Evolutionary conservation across 2,888 invertebrate species (phyloP).

Genomic region (Geophilus truncorum): DNA sequence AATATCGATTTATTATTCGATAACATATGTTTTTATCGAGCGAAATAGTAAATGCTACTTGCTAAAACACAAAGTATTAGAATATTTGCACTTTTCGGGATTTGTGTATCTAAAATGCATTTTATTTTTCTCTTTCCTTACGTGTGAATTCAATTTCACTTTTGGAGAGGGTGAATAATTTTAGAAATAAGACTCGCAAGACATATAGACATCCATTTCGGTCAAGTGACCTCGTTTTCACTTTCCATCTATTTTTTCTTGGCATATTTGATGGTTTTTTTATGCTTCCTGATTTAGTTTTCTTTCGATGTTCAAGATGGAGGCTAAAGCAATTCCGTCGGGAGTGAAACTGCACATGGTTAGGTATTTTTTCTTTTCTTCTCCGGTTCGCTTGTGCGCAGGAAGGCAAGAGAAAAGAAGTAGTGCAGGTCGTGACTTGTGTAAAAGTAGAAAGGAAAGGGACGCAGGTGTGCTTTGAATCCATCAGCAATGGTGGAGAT

Average conservation of each 20-base stretch:
- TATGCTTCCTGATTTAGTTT: conserved; percentile 25
- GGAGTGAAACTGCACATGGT: neutral
- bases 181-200: neutral
- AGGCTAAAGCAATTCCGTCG: conserved; percentile 12
- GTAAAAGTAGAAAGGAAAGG: conserved; percentile 13
- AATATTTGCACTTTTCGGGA: no score
- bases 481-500: conserved; percentile 20
- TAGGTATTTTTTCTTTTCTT: neutral
- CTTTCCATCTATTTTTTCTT: conserved; percentile 23
- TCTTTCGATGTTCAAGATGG: conserved; percentile 21
- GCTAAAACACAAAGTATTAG: neutral
- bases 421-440: conserved; percentile 16
- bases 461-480: conserved; percentile 25
- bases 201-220: conserved; percentile 4
- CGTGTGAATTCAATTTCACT: neutral
- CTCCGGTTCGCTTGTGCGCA: neutral
- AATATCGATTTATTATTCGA: neutral
- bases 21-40: no score
- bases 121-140: neutral
- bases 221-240: conserved; percentile 24
- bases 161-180: conserved; percentile 9
- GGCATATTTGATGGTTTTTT: conserved; percentile 21
- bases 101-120: neutral
- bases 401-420: neutral
- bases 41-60: neutral